These are phyloP conservation scores for Neogobius melanostomus DNA, from an alignment of 2,113 vertebrate genomes.

Conservation along the genomic window DNA sequence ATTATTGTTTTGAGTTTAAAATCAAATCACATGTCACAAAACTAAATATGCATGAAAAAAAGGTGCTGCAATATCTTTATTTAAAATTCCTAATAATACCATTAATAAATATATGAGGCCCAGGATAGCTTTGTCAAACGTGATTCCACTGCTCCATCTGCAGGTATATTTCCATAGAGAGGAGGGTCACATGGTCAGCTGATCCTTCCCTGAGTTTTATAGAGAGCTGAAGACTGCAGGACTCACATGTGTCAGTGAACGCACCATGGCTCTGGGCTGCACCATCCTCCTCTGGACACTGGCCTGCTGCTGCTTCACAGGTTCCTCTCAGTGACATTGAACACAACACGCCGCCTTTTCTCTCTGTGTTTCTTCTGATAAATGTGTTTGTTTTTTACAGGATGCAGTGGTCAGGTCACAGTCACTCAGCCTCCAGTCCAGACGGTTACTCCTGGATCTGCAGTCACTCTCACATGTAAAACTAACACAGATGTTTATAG, in stretches of 20 bases:
- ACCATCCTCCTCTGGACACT: conserved; percentile 27
- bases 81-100: too few species aligned
- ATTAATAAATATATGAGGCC: too few species aligned
- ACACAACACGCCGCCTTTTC: conserved; percentile 20
- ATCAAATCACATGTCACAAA: too few species aligned
- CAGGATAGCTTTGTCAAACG: too few species aligned
- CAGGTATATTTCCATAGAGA: conserved; percentile 21
- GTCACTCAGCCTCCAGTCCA: conserved; percentile 48
- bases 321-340: conserved; percentile 20
- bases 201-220: conserved; percentile 57
- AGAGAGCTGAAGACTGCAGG: conserved; percentile 47
- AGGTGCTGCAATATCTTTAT: too few species aligned
- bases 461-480: conserved; percentile 47
- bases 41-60: too few species aligned
- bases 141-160: too few species aligned
- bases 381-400: conserved; percentile 45
- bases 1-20: too few species aligned
- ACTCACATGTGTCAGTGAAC: conserved; percentile 33
- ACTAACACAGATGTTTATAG: conserved; percentile 4
- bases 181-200: conserved; percentile 40
- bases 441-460: conserved; percentile 34
- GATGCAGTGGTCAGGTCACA: conserved; percentile 49
- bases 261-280: conserved; percentile 50
- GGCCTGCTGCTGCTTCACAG: conserved; percentile 28
- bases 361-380: conserved; percentile 17